Evolutionary conservation across 2,113 vertebrate species (phyloP), one percentile per base, ranked within the genome.

Genomic region (Nanorana parkeri): DNA sequence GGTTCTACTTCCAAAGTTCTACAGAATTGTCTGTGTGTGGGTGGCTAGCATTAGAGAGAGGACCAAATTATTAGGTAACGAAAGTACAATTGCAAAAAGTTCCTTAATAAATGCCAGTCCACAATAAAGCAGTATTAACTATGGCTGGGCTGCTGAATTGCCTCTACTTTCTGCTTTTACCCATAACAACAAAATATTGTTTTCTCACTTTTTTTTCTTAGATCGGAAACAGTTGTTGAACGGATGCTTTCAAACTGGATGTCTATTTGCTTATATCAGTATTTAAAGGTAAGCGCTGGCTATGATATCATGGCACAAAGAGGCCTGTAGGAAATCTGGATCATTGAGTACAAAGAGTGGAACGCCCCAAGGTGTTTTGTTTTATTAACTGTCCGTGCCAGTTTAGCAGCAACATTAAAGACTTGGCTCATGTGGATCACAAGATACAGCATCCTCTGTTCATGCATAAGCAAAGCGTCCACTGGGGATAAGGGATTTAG

Each of bases 191-290:
- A 47, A 47, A 32, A 1, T 6, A 1, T 73, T 4, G 17, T 17
- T 65, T 65, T 66, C 6, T 56, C 36, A 11, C 29, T 17, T 28
- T 10, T 23, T 41, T 15, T 83, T 26, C 90, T 74, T 86, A 99
- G 98, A 90, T 98, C 96, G 5, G 97, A 99, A 93, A 99, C 97
- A 0, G 98, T 99, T 85, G 98, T 99, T 86, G 98, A 99, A 88
- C 95, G 97, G 87, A 99, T 99, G 98, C 95, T 99, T 77, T 98
- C 96, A 87, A 99, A 99, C 58, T 99, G 98, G 98, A 99, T 99
- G 97, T 99, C 96, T 79, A 98, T 99, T 90, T 99, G 98, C 88
- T 92, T 99, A 47, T 99, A 99, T 88, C 97, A 98, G 92, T 96
- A 97, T 86, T 95, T 99, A 79, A 94, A 95, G 96, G 98, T 99